Evolutionary conservation across 1,140 invertebrate genomes (phyloP).

Genomic region (Zophobas atratus): DNA sequence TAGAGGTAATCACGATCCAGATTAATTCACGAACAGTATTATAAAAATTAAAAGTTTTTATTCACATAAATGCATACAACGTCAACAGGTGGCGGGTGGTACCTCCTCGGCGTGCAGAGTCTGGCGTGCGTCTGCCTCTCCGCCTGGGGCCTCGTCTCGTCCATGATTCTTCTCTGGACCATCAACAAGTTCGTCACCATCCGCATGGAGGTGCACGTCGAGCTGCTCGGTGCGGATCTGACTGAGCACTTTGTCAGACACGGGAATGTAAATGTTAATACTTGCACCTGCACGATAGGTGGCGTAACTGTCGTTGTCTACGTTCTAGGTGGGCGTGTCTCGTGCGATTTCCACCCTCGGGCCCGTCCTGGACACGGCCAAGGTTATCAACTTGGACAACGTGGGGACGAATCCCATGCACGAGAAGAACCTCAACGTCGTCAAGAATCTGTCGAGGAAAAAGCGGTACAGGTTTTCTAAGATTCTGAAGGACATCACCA

Average conservation of each 20-base stretch:
- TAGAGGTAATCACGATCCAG: slow-evolving; percentile 73
- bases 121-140: slow-evolving; percentile 80
- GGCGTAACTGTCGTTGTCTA: not conserved
- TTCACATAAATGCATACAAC: too few relatives aligned
- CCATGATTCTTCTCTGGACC: slow-evolving; percentile 80
- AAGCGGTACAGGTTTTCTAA: slow-evolving; percentile 60
- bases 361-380: slow-evolving; percentile 67
- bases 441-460: slow-evolving; percentile 59
- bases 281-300: not conserved
- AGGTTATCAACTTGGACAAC: slow-evolving; percentile 66
- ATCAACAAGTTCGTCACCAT: slow-evolving; percentile 87
- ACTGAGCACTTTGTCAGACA: slow-evolving; percentile 86
- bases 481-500: slow-evolving; percentile 60
- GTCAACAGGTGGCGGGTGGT: slow-evolving; percentile 82
- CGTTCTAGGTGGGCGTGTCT: slow-evolving; percentile 73
- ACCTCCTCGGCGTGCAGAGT: slow-evolving; percentile 87
- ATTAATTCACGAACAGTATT: too few relatives aligned
- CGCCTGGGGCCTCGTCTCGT: slow-evolving; percentile 81
- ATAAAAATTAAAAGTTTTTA: too few relatives aligned
- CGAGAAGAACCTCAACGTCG: slow-evolving; percentile 61
- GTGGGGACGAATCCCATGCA: slow-evolving; percentile 76
- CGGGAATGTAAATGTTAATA: slow-evolving; percentile 68
- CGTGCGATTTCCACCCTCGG: slow-evolving; percentile 74
- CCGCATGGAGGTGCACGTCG: slow-evolving; percentile 86
- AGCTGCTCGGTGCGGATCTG: slow-evolving; percentile 89